These are phyloP conservation scores for Hippocampus barbouri DNA, from an alignment of 2,113 vertebrate genomes.

Conservation along the genomic window DNA sequence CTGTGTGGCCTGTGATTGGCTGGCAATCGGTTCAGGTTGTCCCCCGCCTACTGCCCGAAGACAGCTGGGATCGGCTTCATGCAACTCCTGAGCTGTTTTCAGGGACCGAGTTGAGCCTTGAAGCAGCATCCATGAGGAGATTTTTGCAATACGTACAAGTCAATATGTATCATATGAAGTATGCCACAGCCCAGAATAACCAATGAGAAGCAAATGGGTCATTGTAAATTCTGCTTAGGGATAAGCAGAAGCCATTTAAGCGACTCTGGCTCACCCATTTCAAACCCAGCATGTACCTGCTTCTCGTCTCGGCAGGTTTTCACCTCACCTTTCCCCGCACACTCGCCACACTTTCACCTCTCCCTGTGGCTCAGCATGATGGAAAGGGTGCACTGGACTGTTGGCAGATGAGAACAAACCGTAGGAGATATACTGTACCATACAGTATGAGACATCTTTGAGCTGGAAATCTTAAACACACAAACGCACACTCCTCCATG, in stretches of 20 bases:
- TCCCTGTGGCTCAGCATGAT: slow-evolving; percentile 42
- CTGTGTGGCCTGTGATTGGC: too few species aligned
- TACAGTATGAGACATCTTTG: slow-evolving; percentile 27
- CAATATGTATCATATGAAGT: not conserved
- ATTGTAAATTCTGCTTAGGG: slow-evolving; percentile 48
- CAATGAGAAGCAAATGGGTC: slow-evolving; percentile 44
- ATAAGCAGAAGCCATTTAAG: slow-evolving; percentile 41
- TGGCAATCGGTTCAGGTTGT: too few species aligned
- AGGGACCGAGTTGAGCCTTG: not conserved
- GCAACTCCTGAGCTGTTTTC: not conserved
- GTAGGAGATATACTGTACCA: slow-evolving; percentile 27
- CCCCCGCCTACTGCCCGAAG: too few species aligned
- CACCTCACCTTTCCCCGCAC: slow-evolving; percentile 52
- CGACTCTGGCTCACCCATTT: slow-evolving; percentile 16
- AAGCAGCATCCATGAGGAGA: too few species aligned
- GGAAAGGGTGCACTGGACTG: slow-evolving; percentile 30
- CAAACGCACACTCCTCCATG: slow-evolving; percentile 7
- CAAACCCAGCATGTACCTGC: slow-evolving; percentile 19
- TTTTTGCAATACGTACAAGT: not conserved
- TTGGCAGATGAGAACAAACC: slow-evolving; percentile 39
- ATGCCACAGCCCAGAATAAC: slow-evolving; percentile 24
- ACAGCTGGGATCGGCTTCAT: too few species aligned
- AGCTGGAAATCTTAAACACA: slow-evolving; percentile 1
- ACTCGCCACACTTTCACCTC: slow-evolving; percentile 45
- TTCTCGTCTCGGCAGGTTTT: slow-evolving; percentile 32